A percentile compares a stretch with the other conserved stretches of the same genome.
These are phyloP conservation scores for Megalurothrips usitatus DNA, from an alignment of 2,888 invertebrate genomes.

Conservation along the genomic window DNA sequence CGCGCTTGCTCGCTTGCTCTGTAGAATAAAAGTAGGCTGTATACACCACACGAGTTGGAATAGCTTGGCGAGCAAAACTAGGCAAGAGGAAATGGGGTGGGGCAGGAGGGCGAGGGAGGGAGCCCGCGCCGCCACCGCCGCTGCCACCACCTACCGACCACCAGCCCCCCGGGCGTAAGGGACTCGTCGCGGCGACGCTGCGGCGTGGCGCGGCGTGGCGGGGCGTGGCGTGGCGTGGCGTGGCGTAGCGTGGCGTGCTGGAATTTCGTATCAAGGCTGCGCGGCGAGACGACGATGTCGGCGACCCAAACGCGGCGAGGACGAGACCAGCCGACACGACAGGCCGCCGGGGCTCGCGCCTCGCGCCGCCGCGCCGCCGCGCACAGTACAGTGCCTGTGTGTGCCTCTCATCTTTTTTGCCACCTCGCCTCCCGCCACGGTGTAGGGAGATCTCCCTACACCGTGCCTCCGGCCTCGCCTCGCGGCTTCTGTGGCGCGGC, in stretches of 20 bases:
- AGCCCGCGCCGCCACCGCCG: no score
- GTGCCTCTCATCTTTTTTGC: neutral
- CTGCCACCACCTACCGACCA: neutral
- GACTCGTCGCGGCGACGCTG: neutral
- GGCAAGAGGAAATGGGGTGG: slow-evolving; percentile 3
- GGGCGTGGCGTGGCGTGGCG: no score
- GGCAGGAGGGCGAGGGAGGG: neutral
- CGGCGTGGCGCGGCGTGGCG: no score
- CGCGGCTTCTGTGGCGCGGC: no score
- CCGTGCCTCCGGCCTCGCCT: no score
- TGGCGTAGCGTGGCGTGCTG: neutral
- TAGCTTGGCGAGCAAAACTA: slow-evolving; percentile 24
- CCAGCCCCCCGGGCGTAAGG: neutral
- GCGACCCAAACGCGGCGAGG: no score
- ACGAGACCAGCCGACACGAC: neutral
- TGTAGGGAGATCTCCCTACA: no score
- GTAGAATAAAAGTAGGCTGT: slow-evolving; percentile 26
- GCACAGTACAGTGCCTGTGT: no score
- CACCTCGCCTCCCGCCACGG: neutral
- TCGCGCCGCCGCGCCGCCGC: neutral
- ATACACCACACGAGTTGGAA: slow-evolving; percentile 22
- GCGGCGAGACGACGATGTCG: neutral
- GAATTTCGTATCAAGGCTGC: neutral
- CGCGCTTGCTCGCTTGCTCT: slow-evolving; percentile 21
- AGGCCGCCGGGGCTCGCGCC: slow-evolving; percentile 1